Percentiles rank a stretch among this genome's conserved stretches.
These are phyloP conservation scores for Phalanger gymnotis DNA, from an alignment of 2,797 vertebrate genomes.

Conservation along the genomic window DNA sequence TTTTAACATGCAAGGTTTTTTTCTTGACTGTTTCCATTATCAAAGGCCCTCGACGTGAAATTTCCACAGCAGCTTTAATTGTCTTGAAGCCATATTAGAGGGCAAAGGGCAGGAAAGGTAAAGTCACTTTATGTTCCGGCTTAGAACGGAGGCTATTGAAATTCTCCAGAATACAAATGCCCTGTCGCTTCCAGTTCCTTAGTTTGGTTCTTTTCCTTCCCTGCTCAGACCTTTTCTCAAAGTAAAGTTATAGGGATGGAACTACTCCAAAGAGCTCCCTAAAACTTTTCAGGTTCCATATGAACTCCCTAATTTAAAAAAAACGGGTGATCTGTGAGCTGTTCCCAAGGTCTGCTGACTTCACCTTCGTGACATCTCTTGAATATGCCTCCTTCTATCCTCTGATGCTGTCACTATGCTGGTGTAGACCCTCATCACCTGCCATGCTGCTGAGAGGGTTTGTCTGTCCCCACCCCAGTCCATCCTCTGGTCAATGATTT, in stretches of 20 bases:
- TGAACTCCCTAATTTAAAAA: background rate
- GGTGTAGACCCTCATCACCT: background rate
- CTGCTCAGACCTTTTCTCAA: background rate
- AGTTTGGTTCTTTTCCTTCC: background rate
- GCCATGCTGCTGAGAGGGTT: no score
- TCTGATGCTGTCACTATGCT: background rate
- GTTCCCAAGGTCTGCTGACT: background rate
- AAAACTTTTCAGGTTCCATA: background rate
- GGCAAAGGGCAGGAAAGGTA: background rate
- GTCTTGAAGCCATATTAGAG: background rate
- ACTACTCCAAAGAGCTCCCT: background rate
- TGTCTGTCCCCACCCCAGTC: background rate
- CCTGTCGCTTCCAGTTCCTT: background rate
- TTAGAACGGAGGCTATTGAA: background rate
- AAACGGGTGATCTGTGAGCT: background rate
- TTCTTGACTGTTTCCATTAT: constrained; percentile 3
- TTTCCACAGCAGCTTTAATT: background rate
- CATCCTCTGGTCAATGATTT: background rate
- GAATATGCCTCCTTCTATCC: background rate
- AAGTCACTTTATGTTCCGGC: background rate
- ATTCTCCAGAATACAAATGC: background rate
- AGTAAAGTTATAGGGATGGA: background rate
- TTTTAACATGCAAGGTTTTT: background rate
- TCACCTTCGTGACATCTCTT: background rate
- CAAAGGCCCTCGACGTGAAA: background rate